These are phyloP conservation scores for Spisula solida DNA, from an alignment of 2,888 invertebrate species.

Conservation along the genomic window DNA sequence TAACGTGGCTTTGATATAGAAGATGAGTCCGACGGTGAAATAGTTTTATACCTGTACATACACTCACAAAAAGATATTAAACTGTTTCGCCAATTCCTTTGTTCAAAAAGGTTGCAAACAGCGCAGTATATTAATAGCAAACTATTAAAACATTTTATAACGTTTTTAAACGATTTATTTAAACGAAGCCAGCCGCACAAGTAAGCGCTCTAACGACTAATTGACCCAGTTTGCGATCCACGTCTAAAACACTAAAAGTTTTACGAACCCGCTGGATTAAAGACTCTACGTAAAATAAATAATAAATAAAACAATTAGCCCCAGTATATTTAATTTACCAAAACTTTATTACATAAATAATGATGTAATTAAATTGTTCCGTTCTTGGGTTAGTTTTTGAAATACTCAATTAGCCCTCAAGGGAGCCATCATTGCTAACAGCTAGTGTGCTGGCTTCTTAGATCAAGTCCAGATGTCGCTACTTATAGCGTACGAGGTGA, in stretches of 20 bases:
- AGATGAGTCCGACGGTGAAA: neutral
- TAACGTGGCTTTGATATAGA: neutral
- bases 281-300: neutral
- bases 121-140: neutral
- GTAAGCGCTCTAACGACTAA: neutral
- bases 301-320: neutral
- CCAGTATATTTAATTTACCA: constrained; percentile 1
- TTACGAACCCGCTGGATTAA: neutral
- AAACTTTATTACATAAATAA: constrained; percentile 2
- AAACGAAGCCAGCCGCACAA: constrained; percentile 15
- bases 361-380: constrained; percentile 22
- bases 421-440: constrained; percentile 20
- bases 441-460: constrained; percentile 4
- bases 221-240: neutral
- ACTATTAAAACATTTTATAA: neutral
- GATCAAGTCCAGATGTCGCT: constrained; percentile 8
- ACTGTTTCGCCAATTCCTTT: neutral
- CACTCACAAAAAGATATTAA: neutral
- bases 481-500: neutral
- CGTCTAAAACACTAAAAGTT: neutral
- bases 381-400: neutral
- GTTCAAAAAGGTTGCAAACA: neutral
- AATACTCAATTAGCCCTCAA: constrained; percentile 12
- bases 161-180: neutral
- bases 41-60: too few species aligned